These are phyloP conservation scores for Norana najaformis DNA, from an alignment of 2,888 invertebrate genomes.

Conservation along the genomic window DNA sequence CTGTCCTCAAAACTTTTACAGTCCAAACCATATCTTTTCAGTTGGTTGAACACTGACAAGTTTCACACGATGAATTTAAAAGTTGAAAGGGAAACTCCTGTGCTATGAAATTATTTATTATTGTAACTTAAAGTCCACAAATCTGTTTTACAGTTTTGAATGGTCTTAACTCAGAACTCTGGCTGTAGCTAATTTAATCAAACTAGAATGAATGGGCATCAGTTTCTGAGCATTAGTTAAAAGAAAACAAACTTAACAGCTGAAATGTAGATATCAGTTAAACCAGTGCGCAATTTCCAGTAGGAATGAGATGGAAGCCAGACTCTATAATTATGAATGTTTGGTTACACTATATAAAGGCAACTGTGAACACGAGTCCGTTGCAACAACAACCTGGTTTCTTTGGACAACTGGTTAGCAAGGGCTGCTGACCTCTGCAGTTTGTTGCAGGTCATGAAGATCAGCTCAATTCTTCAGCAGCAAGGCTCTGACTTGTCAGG, in stretches of 20 bases:
- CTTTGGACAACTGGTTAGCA: not conserved
- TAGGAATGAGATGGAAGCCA: not conserved
- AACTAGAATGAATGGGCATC: too few relatives aligned
- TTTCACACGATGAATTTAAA: not conserved
- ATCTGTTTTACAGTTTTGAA: too few relatives aligned
- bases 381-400: not conserved
- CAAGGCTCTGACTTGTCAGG: too few relatives aligned
- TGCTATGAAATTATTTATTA: not conserved
- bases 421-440: constrained; percentile 1
- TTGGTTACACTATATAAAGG: not conserved
- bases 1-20: not conserved
- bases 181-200: too few relatives aligned
- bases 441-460: not conserved
- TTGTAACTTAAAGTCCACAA: not conserved
- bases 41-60: not conserved
- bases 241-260: not conserved
- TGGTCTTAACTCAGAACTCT: too few relatives aligned
- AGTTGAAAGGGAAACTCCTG: not conserved
- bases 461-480: too few relatives aligned
- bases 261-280: not conserved
- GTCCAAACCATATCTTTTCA: not conserved
- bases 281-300: not conserved
- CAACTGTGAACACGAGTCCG: not conserved
- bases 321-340: not conserved
- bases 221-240: too few relatives aligned